Conservation (phyloP, 2,888 invertebrate genomes). For the Cheilosia impressa region DNA sequence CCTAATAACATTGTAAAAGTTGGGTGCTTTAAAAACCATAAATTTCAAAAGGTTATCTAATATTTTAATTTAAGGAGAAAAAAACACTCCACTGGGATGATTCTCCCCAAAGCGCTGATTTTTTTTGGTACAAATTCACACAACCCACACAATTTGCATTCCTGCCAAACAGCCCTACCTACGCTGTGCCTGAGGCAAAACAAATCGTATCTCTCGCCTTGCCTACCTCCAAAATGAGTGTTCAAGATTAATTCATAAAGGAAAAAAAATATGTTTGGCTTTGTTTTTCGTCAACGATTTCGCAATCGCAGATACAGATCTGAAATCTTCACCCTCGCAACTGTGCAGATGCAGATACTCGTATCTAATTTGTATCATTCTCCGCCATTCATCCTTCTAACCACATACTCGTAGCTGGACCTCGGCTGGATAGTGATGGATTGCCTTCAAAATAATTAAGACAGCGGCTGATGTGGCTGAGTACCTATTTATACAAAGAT, state of each 20-base stretch:
- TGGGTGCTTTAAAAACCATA: no score
- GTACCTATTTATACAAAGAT: neutral
- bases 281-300: slow-evolving; percentile 31
- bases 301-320: slow-evolving; percentile 34
- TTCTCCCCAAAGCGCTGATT: neutral
- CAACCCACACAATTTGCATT: slow-evolving; percentile 22
- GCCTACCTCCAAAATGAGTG: slow-evolving; percentile 27
- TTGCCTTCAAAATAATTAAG: slow-evolving; percentile 45
- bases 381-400: slow-evolving; percentile 10
- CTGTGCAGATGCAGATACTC: slow-evolving; percentile 8
- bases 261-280: slow-evolving; percentile 6
- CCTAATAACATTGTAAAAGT: no score
- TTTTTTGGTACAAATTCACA: neutral
- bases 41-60: no score
- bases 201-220: neutral
- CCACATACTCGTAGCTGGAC: no score
- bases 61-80: neutral
- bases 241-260: slow-evolving; percentile 39
- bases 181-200: slow-evolving; percentile 5
- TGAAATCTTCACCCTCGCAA: slow-evolving; percentile 19
- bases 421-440: slow-evolving; percentile 22
- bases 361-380: neutral
- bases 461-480: slow-evolving; percentile 5
- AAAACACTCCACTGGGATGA: no score
- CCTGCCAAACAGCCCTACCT: slow-evolving; percentile 22